Conservation (phyloP, 2,888 invertebrate genomes). For the Drosophila diplacantha region DNA sequence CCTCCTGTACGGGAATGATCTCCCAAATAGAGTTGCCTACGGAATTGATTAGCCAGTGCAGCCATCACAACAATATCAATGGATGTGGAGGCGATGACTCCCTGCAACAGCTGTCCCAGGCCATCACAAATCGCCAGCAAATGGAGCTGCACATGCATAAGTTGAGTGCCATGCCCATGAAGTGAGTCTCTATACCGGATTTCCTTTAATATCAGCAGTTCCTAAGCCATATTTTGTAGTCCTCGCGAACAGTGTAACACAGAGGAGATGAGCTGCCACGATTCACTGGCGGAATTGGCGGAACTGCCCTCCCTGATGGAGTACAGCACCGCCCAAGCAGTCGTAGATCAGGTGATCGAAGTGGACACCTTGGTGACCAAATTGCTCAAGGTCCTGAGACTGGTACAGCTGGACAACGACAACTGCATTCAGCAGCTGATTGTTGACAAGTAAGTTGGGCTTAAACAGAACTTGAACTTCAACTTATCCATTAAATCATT, state of each 20-base stretch:
- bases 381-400: slow-evolving; percentile 84
- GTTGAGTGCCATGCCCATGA: slow-evolving; percentile 76
- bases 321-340: slow-evolving; percentile 80
- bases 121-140: slow-evolving; percentile 85
- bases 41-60: slow-evolving; percentile 70
- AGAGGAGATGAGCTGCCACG: slow-evolving; percentile 77
- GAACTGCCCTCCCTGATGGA: slow-evolving; percentile 79
- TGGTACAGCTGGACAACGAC: slow-evolving; percentile 85
- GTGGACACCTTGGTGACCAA: slow-evolving; percentile 87
- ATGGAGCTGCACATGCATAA: slow-evolving; percentile 80
- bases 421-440: slow-evolving; percentile 83
- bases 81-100: slow-evolving; percentile 80
- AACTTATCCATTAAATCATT: not conserved
- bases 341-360: slow-evolving; percentile 86
- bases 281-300: slow-evolving; percentile 79
- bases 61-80: slow-evolving; percentile 45
- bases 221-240: not conserved
- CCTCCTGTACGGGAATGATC: slow-evolving; percentile 80
- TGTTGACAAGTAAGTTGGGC: slow-evolving; percentile 80
- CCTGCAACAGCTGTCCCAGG: slow-evolving; percentile 87
- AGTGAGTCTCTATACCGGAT: slow-evolving; percentile 51
- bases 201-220: not conserved
- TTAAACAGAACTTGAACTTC: no score
- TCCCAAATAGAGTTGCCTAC: slow-evolving; percentile 78
- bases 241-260: slow-evolving; percentile 72